These are phyloP conservation scores for Caenorhabditis becei DNA, from an alignment of 2,888 invertebrate genomes.

Conservation along the genomic window DNA sequence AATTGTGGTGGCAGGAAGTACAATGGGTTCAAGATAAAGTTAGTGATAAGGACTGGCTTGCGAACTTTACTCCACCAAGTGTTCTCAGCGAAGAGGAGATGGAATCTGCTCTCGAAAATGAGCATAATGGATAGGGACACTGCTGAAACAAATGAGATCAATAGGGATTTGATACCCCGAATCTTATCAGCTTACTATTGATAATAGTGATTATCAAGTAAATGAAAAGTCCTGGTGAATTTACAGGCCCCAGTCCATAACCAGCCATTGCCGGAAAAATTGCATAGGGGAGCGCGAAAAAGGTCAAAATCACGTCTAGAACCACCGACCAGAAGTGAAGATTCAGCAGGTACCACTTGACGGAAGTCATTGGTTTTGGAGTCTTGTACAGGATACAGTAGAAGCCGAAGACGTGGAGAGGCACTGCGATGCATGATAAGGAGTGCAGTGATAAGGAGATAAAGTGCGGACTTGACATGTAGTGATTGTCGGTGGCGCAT, in stretches of 20 bases:
- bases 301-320: conserved; percentile 6
- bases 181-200: conserved; percentile 9
- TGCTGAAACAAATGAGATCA: too few relatives aligned
- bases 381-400: conserved; percentile 42
- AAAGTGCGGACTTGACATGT: conserved; percentile 14
- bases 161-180: too few relatives aligned
- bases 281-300: conserved; percentile 20
- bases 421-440: neutral
- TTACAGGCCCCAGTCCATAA: conserved; percentile 12
- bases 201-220: conserved; percentile 24
- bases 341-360: conserved; percentile 12
- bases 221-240: conserved; percentile 9
- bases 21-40: neutral
- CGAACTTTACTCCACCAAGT: conserved; percentile 30
- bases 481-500: neutral
- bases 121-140: neutral
- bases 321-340: conserved; percentile 7
- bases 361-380: conserved; percentile 24
- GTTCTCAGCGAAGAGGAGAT: conserved; percentile 14
- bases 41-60: neutral
- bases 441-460: conserved; percentile 3
- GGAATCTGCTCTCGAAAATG: conserved; percentile 26
- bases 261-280: conserved; percentile 33
- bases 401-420: conserved; percentile 20
- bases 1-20: conserved; percentile 41